Evolutionary conservation across 2,113 vertebrate species (phyloP).

Genomic region (Myotis yumanensis): DNA sequence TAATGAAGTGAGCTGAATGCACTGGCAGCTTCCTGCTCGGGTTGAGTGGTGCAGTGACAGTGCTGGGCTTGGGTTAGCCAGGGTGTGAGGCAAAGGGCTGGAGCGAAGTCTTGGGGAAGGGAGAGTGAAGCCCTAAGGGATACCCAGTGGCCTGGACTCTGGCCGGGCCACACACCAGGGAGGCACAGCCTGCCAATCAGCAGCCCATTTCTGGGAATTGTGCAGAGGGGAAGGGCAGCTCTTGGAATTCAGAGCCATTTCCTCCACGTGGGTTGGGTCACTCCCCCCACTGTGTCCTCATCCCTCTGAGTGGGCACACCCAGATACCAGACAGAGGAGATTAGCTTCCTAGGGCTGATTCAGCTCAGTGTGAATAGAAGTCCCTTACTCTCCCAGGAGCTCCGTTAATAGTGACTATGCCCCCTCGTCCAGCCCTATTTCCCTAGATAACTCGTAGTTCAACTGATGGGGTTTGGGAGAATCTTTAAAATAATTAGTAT

Average conservation of each 20-base stretch:
- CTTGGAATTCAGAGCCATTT: slow-evolving; percentile 73
- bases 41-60: neutral
- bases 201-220: slow-evolving; percentile 77
- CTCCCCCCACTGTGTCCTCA: neutral
- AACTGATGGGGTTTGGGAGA: neutral
- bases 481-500: slow-evolving; percentile 2
- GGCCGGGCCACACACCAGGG: neutral
- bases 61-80: neutral
- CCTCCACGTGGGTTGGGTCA: slow-evolving; percentile 56
- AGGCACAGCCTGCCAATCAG: neutral
- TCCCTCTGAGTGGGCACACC: slow-evolving; percentile 61
- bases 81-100: neutral
- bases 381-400: neutral
- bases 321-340: slow-evolving; percentile 50
- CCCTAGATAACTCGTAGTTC: neutral
- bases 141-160: slow-evolving; percentile 27
- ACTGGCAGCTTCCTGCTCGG: neutral
- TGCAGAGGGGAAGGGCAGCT: slow-evolving; percentile 75
- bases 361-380: neutral
- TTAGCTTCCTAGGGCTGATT: slow-evolving; percentile 34
- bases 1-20: neutral
- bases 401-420: neutral
- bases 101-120: neutral
- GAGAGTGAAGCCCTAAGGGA: neutral
- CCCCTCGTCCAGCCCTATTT: neutral